These are phyloP conservation scores for Stylophora pistillata DNA, from an alignment of 64 coral and sea anemone genomes.

Conservation along the genomic window DNA sequence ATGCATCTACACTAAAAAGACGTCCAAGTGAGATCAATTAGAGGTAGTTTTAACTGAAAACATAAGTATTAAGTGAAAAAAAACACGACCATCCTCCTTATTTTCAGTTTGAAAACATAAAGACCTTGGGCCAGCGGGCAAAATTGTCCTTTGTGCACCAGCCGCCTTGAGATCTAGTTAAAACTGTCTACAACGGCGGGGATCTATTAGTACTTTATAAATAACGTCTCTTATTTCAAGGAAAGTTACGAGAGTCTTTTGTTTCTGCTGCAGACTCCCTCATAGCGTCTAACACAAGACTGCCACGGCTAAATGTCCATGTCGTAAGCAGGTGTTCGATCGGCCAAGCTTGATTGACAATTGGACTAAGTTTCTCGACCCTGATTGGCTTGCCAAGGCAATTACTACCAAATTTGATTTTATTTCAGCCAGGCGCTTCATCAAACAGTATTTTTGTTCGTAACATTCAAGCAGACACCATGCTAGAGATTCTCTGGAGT, in stretches of 20 bases:
- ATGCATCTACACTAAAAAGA: neutral
- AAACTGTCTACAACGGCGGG: neutral
- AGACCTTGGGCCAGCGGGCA: too few species aligned
- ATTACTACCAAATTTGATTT: conserved; percentile 82
- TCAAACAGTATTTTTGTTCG: conserved; percentile 74
- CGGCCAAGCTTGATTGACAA: conserved; percentile 71
- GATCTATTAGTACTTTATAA: neutral
- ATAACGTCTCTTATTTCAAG: neutral
- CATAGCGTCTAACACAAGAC: neutral
- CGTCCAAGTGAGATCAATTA: neutral
- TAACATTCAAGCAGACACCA: conserved; percentile 42
- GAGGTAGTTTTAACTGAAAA: neutral
- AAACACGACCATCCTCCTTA: neutral
- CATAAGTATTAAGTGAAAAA: neutral
- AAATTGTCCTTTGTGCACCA: neutral
- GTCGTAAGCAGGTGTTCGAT: conserved; percentile 8
- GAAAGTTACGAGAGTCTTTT: neutral
- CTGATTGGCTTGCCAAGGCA: conserved; percentile 86
- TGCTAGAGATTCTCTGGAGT: conserved; percentile 26
- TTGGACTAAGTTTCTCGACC: conserved; percentile 41
- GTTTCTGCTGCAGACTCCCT: neutral
- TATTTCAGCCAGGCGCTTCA: conserved; percentile 61
- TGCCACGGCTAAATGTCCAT: neutral
- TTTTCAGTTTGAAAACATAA: neutral
- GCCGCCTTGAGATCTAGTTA: neutral